Base-by-base conservation (phyloP, 2,113 vertebrate genomes). In the Poeciliopsis prolifica region DNA sequence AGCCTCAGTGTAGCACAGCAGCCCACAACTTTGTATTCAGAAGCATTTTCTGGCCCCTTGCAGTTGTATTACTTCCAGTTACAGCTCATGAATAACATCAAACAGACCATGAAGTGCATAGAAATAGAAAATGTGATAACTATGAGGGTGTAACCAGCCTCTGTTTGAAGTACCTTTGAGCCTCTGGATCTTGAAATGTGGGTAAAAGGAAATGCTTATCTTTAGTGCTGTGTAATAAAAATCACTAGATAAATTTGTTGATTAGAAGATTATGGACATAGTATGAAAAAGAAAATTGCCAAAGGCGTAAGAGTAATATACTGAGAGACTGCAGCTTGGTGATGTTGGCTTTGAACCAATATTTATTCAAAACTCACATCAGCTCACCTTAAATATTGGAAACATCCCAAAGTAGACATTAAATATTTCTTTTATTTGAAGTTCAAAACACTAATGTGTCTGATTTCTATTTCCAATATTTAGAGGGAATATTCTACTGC, bases 31-130 rank as follows among this genome's bases (percentile, higher is more conserved):
- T 90, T 83, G 83, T 90, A 92, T 93, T 93, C 92, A 91, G 71
- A 81, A 69, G 68, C 80, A 58, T 82, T 85, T 87, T 81, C 83
- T 82, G 86, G 81, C 86, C 87, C 83, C 88, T 82, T 90, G 88
- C 89, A 80, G 90, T 86, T 90, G 87, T 87, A 93, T 90, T 91
- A 91, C 90, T 90, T 92, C 92, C 91, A 84, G 87, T 88, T 91
- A 90, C 82, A 86, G 88, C 92, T 94, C 91, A 91, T 91, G 91
- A 93, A 92, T 89, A 91, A 90, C 92, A 92, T 92, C 90, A 94
- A 93, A 94, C 88, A 87, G 87, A 92, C 78, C 92, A 87, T 90
- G 89, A 89, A 91, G 82, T 86, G 87, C 86, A 83, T 74, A 89
- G 92, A 92, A 88, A 89, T 87, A 88, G 86, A 92, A 91, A 92